Base-by-base conservation (phyloP, 1,140 invertebrate species). In the Zophobas atratus region DNA sequence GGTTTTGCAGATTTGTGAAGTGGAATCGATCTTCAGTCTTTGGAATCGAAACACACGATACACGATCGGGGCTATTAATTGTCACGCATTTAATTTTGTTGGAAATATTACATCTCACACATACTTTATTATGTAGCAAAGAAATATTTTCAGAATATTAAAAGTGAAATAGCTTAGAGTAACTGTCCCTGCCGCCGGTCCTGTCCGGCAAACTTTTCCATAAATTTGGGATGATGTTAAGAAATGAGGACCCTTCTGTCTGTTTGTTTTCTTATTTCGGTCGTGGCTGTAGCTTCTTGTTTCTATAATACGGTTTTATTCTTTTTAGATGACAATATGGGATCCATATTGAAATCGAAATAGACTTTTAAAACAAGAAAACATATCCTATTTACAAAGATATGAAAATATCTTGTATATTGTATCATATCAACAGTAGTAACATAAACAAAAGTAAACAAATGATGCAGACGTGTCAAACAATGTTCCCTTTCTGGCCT, bases 391-490 rank as follows among this genome's bases (percentile, higher is more conserved):
- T 67, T 67, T 67, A 67, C 60, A 67, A 73, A 73, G 38, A 56
- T 73, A 73, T 56, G 71, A 73, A 53, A 73, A 53, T 73, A 73
- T 73, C 39, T 35, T 39, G 60, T 67, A 73, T 56, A 73, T 73
- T 73, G 33, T 55, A 53, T 41, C 49, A 41, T 73, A 73, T 39
- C 51, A 73, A 73, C 76, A 77, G 39, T 39, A 57, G 51, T 60
- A 77, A 57, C 70, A 70, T 60, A 60, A 78, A 75, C 71, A 75
- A 79, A 77, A 76, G 48, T 70, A 77, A 75, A 77, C 75, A 77
- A 79, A 79, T 67, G 75, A 76, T 71, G 49, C 56, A 70, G 67
- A 78, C 72, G 76, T 78, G 76, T 80, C 76, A 77, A 72, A 77
- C 71, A 74, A 77, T 53, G 53, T 75, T 80, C 34, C 51, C 51